Evolutionary conservation across 2,888 invertebrate species (phyloP).

Genomic region (Dromius quadrimaculatus): DNA sequence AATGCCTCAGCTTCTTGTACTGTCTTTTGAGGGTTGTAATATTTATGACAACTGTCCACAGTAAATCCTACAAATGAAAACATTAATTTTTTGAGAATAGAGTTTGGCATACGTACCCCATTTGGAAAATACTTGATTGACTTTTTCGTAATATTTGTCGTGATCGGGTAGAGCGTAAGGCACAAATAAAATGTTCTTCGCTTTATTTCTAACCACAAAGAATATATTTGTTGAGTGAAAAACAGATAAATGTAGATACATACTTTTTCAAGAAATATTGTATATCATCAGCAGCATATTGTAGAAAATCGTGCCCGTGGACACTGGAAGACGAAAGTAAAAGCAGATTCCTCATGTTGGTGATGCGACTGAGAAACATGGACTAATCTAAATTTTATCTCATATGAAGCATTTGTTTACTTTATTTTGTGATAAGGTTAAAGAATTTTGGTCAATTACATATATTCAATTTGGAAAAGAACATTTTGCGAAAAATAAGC

Average conservation of each 20-base stretch:
- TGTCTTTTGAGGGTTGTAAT: slow-evolving; percentile 70
- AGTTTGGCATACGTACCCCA: slow-evolving; percentile 71
- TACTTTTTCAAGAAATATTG: slow-evolving; percentile 73
- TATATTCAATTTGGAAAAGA: too few relatives aligned
- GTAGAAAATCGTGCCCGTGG: slow-evolving; percentile 75
- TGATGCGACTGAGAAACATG: not conserved
- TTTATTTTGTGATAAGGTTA: not conserved
- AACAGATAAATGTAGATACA: slow-evolving; percentile 59
- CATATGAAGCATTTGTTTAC: not conserved
- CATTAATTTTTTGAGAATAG: not conserved
- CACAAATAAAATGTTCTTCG: slow-evolving; percentile 76
- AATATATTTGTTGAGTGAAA: slow-evolving; percentile 33
- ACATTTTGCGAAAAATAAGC: too few relatives aligned
- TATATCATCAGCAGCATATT: slow-evolving; percentile 77
- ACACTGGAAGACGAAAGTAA: slow-evolving; percentile 79
- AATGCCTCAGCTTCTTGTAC: slow-evolving; percentile 76
- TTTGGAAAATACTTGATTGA: slow-evolving; percentile 71
- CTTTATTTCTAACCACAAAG: slow-evolving; percentile 70
- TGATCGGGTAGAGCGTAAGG: slow-evolving; percentile 80
- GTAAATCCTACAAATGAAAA: slow-evolving; percentile 66
- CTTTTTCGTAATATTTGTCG: slow-evolving; percentile 74
- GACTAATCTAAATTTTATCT: not conserved
- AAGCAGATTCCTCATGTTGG: slow-evolving; percentile 68
- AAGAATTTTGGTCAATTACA: too few relatives aligned
- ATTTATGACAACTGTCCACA: slow-evolving; percentile 76